A percentile compares a stretch with the other conserved stretches of the same genome.
Evolutionary conservation across 2,797 vertebrate genomes (phyloP).

Genomic region (Falco biarmicus): DNA sequence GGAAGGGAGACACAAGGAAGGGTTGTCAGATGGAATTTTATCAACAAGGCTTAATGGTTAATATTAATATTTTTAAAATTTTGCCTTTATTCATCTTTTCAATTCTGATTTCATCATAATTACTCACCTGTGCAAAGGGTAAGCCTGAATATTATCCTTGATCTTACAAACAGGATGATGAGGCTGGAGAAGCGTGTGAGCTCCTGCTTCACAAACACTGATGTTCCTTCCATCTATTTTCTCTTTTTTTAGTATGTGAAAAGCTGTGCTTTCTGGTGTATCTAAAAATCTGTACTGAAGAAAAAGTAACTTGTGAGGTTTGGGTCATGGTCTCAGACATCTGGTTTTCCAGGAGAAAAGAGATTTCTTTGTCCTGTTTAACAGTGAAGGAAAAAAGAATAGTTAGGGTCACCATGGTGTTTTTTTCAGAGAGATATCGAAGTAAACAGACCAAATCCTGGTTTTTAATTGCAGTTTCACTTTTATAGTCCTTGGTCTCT

Average conservation of each 20-base stretch:
- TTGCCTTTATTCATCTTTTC: background rate
- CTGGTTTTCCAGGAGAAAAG: background rate
- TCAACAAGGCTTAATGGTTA: background rate
- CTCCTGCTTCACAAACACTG: background rate
- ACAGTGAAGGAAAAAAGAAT: background rate
- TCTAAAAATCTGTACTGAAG: background rate
- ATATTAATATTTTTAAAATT: too few relatives aligned
- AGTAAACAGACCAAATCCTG: background rate
- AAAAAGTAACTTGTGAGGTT: background rate
- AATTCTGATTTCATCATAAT: background rate
- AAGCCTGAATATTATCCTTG: background rate
- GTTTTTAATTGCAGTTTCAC: background rate
- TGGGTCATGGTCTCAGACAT: background rate
- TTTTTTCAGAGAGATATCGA: background rate
- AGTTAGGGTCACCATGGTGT: accelerated
- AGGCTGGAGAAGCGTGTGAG: background rate
- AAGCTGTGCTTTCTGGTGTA: background rate
- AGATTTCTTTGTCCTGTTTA: background rate
- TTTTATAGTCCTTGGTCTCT: background rate
- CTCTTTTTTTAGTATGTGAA: background rate
- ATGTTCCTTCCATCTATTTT: background rate
- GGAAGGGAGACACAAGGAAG: background rate
- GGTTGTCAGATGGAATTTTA: background rate
- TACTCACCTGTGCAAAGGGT: background rate
- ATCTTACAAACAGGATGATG: background rate